These are phyloP conservation scores for Oppia nitens DNA, from an alignment of 1,140 invertebrate species.

Conservation along the genomic window DNA sequence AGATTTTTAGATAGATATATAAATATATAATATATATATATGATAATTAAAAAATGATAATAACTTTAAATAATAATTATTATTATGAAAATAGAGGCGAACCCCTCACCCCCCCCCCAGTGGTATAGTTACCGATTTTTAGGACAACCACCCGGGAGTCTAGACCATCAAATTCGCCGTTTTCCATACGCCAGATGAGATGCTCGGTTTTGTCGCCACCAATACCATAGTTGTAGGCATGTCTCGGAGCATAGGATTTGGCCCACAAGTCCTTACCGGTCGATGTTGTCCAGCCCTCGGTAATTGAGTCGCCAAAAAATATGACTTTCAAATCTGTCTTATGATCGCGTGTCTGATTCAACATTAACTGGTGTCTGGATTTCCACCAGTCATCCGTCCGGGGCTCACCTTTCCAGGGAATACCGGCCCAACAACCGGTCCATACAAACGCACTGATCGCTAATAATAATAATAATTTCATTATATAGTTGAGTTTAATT, in stretches of 20 bases:
- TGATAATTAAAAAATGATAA: too few relatives aligned
- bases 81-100: too few relatives aligned
- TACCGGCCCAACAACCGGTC: too few relatives aligned
- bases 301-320: background rate
- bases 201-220: conserved; percentile 2
- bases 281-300: background rate
- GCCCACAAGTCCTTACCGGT: background rate
- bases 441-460: too few relatives aligned
- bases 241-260: conserved; percentile 1
- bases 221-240: conserved; percentile 4
- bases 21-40: too few relatives aligned
- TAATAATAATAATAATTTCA: too few relatives aligned
- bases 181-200: background rate
- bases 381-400: background rate
- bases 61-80: too few relatives aligned
- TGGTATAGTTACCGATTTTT: background rate
- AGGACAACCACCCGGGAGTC: conserved; percentile 2
- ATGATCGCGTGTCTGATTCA: background rate
- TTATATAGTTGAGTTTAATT: too few relatives aligned
- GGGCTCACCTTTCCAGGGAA: conserved; percentile 2
- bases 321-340: background rate
- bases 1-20: too few relatives aligned
- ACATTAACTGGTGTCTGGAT: background rate
- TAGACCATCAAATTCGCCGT: conserved; percentile 1
- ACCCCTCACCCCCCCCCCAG: too few relatives aligned